phyloP scores from a whole-genome alignment of 2,113 vertebrate species.

The Marcusenius ussheri region DNA sequence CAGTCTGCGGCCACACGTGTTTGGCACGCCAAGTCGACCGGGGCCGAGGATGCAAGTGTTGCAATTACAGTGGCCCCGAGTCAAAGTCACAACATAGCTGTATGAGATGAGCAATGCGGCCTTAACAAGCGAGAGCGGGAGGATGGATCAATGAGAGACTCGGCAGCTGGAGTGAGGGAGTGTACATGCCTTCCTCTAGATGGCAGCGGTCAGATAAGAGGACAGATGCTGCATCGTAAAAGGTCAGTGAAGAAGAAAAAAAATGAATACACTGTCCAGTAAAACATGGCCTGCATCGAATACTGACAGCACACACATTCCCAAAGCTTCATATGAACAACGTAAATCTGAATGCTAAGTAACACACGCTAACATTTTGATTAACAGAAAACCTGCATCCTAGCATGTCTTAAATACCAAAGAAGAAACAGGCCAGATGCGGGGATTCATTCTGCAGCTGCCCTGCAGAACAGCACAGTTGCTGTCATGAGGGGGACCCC shows the following conservation, averaged over 20 bases:
- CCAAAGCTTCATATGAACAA: not conserved
- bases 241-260: not conserved
- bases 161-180: not conserved
- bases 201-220: constrained; percentile 32
- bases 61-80: not conserved
- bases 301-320: not conserved
- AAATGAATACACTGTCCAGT: not conserved
- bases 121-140: not conserved
- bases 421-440: not conserved
- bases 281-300: not conserved
- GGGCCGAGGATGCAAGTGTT: not conserved
- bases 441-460: constrained; percentile 5
- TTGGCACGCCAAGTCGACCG: not conserved
- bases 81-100: not conserved
- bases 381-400: not conserved
- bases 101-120: not conserved
- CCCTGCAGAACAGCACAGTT: not conserved
- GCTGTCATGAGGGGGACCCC: not conserved
- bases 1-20: not conserved
- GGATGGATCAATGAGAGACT: constrained; percentile 1
- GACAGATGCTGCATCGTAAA: not conserved
- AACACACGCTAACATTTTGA: not conserved
- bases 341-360: not conserved
- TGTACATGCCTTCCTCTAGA: constrained; percentile 7
- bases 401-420: constrained; percentile 10